These are phyloP conservation scores for Trissolcus basalis DNA, from an alignment of 1,140 invertebrate genomes.

Conservation along the genomic window DNA sequence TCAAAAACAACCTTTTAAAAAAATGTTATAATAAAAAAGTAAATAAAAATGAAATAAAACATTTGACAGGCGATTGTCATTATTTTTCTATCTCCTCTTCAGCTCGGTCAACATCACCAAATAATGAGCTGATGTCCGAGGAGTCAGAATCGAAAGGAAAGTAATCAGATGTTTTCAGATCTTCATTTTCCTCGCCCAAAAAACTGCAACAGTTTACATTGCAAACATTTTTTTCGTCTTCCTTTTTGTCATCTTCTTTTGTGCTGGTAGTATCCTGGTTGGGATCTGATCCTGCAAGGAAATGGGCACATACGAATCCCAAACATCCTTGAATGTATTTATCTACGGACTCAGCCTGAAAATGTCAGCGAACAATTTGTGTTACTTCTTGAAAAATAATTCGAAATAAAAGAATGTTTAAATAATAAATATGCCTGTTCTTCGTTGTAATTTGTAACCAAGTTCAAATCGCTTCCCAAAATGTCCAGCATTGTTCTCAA, in stretches of 20 bases:
- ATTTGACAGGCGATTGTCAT: not conserved
- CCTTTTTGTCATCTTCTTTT: conserved; percentile 2
- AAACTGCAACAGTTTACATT: conserved; percentile 3
- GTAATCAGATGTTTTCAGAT: conserved; percentile 17
- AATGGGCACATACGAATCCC: conserved; percentile 25
- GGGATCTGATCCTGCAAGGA: too few species aligned
- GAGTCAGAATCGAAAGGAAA: conserved; percentile 26
- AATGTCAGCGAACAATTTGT: too few species aligned
- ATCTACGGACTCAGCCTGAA: conserved; percentile 11
- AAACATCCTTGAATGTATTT: conserved; percentile 35
- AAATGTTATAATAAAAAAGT: too few species aligned
- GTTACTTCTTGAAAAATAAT: too few species aligned
- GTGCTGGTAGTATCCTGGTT: not conserved
- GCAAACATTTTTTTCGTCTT: conserved; percentile 5
- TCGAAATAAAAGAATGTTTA: too few species aligned
- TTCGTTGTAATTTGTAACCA: conserved; percentile 7
- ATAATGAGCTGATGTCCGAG: conserved; percentile 17
- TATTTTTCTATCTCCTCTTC: conserved; percentile 14
- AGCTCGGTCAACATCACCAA: not conserved
- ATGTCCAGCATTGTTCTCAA: conserved; percentile 65
- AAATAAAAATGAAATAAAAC: too few species aligned
- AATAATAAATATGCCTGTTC: conserved; percentile 12
- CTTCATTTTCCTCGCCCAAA: conserved; percentile 2
- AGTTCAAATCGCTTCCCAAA: conserved; percentile 51
- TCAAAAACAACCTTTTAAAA: too few species aligned